These are phyloP conservation scores for Nerophis ophidion DNA, from an alignment of 2,113 vertebrate genomes.

Conservation along the genomic window DNA sequence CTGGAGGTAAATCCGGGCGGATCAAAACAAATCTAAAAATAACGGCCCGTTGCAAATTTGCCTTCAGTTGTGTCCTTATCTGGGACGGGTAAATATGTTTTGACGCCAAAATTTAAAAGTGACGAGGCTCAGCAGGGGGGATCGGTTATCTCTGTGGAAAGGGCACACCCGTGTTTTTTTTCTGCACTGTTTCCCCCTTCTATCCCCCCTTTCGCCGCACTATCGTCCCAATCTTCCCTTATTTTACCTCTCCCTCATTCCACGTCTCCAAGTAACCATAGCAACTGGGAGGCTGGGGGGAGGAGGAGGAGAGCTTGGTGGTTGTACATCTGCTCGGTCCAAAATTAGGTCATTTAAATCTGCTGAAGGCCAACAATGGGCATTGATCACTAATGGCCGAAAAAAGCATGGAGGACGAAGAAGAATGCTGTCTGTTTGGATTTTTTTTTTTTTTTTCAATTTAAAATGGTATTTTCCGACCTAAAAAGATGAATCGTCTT, in stretches of 20 bases:
- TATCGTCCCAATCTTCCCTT: slow-evolving; percentile 48
- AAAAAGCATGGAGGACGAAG: slow-evolving; percentile 7
- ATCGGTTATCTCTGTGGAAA: slow-evolving; percentile 41
- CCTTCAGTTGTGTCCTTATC: slow-evolving; percentile 41
- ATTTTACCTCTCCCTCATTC: slow-evolving; percentile 35
- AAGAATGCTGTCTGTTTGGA: not conserved
- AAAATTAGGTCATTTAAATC: slow-evolving; percentile 65
- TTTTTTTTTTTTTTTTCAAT: too few relatives aligned
- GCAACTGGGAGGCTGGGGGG: slow-evolving; percentile 63
- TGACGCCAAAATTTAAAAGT: slow-evolving; percentile 54
- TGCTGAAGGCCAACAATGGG: slow-evolving; percentile 18
- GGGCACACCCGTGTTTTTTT: slow-evolving; percentile 13
- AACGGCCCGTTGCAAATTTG: slow-evolving; percentile 45
- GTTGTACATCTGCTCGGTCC: slow-evolving; percentile 57
- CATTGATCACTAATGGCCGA: slow-evolving; percentile 48
- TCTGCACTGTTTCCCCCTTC: slow-evolving; percentile 33
- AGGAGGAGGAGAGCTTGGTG: slow-evolving; percentile 32
- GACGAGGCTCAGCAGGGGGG: slow-evolving; percentile 34
- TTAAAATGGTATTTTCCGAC: too few relatives aligned
- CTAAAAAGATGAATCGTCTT: too few relatives aligned
- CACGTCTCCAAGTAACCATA: slow-evolving; percentile 68
- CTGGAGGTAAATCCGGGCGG: slow-evolving; percentile 54
- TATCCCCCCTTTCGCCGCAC: slow-evolving; percentile 15
- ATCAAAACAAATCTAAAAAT: slow-evolving; percentile 65
- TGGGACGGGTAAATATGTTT: slow-evolving; percentile 55